A percentile compares a stretch with the other conserved stretches of the same genome.
These are phyloP conservation scores for Hippocampus abdominalis DNA, from an alignment of 2,113 vertebrate genomes.

Conservation along the genomic window DNA sequence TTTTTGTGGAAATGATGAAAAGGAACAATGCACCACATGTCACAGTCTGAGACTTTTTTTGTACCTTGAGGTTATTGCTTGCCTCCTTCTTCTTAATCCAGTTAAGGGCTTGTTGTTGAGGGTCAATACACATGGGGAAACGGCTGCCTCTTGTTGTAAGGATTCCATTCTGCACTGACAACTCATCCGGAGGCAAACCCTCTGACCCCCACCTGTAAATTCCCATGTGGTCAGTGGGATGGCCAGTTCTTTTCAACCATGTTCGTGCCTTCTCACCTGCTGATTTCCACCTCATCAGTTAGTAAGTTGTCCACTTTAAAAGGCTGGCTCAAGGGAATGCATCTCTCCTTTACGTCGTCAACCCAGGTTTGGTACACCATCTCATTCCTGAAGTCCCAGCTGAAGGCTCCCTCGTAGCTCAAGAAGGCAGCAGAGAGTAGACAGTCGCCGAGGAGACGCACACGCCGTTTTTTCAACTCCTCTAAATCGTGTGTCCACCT, in stretches of 20 bases:
- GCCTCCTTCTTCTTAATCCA: conserved; percentile 96
- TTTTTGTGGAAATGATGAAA: neutral
- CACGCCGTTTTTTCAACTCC: conserved; percentile 76
- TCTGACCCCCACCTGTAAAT: conserved; percentile 88
- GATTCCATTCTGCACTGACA: conserved; percentile 93
- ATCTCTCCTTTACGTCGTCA: conserved; percentile 72
- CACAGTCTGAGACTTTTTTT: neutral
- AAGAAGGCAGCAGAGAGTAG: conserved; percentile 87
- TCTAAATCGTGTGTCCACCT: conserved; percentile 89
- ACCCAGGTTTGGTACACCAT: conserved; percentile 87
- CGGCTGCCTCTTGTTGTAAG: conserved; percentile 88
- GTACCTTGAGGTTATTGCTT: conserved; percentile 84
- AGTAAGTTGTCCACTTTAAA: conserved; percentile 87
- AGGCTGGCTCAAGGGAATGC: conserved; percentile 85
- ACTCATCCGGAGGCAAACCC: conserved; percentile 91
- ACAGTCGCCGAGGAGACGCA: conserved; percentile 88
- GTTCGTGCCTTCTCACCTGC: conserved; percentile 74
- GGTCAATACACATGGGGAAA: conserved; percentile 93
- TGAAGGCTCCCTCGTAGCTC: conserved; percentile 93
- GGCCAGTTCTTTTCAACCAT: neutral
- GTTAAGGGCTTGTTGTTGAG: conserved; percentile 92
- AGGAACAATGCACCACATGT: neutral
- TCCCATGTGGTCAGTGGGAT: neutral
- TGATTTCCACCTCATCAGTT: conserved; percentile 89
- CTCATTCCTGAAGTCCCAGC: conserved; percentile 87